Base-by-base conservation (phyloP, 2,797 vertebrate species). In the Caiman crocodilus region DNA sequence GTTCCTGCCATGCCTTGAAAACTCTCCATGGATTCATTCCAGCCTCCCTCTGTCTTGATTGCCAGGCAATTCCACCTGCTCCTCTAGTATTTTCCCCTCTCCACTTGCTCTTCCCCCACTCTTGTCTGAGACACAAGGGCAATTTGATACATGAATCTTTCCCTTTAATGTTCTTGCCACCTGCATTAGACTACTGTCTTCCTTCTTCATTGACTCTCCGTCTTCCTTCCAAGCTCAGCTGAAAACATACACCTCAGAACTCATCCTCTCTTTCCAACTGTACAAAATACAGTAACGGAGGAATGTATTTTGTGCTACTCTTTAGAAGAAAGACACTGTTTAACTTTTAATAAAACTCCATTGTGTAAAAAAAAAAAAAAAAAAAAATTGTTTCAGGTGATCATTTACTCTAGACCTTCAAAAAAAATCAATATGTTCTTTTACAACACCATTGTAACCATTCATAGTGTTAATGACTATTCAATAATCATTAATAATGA, bases 321-420 rank as follows among this genome's bases (percentile, higher is more conserved):
- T 86, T 93, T 91, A 85, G 76, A 90, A 79, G 57, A 64, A 65
- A 80, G 84, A 76, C 74, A 73, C 35, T 73, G 69, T 50, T 73
- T 25, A 73, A 50, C 42, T 50, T 9, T 50, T 73, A 25, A 50
- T 42, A 73, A 73, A 73, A 2, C 14, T 81, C 35, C 35, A 7
- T 14, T 30, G 2, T 87, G 89, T 91, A 93, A 89, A 65, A 64
- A 87, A 87, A 74, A 61, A 84, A 13, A 25, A 63, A 25, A 63
- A 92, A 65, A 76, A 79, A 81, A 67, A 93, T 59, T 79, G 84
- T 85, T 95, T 59, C 81, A 96, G 28, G 2, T 15, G 87, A 56
- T 55, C 93, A 90, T 92, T 97, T 82, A 71, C 84, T 92, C 86
- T 90, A 95, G 92, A 50, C 69, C 76, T 79, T 81, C 71, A 91